These are phyloP conservation scores for Semnornis frantzii DNA, from an alignment of 2,113 vertebrate species.

Conservation along the genomic window DNA sequence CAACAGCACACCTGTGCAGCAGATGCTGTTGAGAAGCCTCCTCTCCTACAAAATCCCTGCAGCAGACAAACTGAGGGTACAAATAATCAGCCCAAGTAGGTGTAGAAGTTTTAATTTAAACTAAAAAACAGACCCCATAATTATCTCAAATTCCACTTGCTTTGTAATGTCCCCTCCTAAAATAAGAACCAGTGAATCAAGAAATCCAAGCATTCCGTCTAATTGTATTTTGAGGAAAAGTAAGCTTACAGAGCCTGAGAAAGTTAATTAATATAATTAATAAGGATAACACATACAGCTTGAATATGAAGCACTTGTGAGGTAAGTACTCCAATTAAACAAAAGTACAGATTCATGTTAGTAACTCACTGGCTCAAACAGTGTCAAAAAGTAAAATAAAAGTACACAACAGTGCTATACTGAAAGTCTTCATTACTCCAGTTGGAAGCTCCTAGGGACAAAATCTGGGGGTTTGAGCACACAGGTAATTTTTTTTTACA, in stretches of 20 bases:
- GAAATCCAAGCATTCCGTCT: neutral
- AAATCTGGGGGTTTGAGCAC: neutral
- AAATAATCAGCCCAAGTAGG: neutral
- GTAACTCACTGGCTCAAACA: neutral
- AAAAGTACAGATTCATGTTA: neutral
- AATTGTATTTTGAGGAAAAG: neutral
- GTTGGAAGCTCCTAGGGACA: neutral
- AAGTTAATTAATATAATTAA: constrained; percentile 6
- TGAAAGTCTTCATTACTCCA: neutral
- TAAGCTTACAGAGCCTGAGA: neutral
- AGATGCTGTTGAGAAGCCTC: neutral
- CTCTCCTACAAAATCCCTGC: neutral
- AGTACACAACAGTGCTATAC: neutral
- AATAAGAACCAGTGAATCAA: neutral
- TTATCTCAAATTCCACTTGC: neutral
- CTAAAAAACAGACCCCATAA: neutral
- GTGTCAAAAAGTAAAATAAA: neutral
- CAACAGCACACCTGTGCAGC: neutral
- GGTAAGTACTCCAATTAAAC: neutral
- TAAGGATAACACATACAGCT: neutral
- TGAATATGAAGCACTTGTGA: neutral
- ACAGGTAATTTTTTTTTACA: neutral
- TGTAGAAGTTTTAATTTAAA: neutral
- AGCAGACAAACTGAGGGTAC: neutral
- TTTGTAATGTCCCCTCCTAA: neutral